Evolutionary conservation across 2,113 vertebrate species (phyloP).

Genomic region (Nannobrachium achirus): DNA sequence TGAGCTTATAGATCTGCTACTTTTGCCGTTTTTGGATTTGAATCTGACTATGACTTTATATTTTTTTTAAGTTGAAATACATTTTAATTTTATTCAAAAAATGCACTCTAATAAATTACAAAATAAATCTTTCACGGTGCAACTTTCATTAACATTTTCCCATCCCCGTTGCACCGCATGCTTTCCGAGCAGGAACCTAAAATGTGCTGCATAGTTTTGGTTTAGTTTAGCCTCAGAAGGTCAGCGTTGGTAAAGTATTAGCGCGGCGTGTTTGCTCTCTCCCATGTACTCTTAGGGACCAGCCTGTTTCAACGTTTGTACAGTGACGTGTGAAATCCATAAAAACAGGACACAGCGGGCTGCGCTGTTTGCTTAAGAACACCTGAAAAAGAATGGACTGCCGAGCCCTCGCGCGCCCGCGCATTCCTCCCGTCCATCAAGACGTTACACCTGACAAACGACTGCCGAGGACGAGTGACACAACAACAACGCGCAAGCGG

Average conservation of each 20-base stretch:
- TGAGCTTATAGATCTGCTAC: no score
- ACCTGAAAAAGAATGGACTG: conserved; percentile 61
- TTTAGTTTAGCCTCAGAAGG: conserved; percentile 63
- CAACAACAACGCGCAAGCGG: conserved; percentile 2
- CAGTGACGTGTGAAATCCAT: conserved; percentile 74
- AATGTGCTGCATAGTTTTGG: neutral
- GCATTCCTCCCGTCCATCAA: conserved; percentile 75
- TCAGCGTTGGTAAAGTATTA: conserved; percentile 69
- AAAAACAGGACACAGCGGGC: conserved; percentile 75
- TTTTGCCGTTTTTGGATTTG: no score
- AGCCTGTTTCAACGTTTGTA: conserved; percentile 75
- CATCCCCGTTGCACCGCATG: no score
- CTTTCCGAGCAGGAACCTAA: no score
- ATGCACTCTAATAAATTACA: no score
- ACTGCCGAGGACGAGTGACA: conserved; percentile 42
- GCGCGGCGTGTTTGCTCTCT: conserved; percentile 72
- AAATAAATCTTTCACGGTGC: no score
- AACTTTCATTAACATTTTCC: no score
- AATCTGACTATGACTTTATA: no score
- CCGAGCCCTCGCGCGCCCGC: conserved; percentile 51
- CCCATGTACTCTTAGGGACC: conserved; percentile 55
- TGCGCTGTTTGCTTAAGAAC: conserved; percentile 71
- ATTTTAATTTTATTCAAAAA: no score
- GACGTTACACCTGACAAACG: conserved; percentile 59
- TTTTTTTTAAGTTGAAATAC: no score